These are phyloP conservation scores for Tangara arthus DNA, from an alignment of 2,797 vertebrate genomes.

Conservation along the genomic window DNA sequence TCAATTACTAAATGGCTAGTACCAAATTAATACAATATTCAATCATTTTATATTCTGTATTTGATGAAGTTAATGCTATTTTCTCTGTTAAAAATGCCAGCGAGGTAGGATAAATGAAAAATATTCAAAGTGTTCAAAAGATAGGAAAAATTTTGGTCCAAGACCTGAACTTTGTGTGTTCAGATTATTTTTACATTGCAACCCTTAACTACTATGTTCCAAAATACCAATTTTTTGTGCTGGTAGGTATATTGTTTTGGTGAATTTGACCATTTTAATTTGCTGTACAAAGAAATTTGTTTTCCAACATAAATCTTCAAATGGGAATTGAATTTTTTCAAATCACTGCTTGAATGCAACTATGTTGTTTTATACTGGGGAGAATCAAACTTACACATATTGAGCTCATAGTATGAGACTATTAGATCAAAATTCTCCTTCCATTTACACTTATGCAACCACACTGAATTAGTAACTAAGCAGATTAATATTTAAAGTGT, in stretches of 20 bases:
- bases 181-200: too few relatives aligned
- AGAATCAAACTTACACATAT: background rate
- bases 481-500: constrained; percentile 7
- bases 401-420: background rate
- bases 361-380: background rate
- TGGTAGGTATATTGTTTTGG: background rate
- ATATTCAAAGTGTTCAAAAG: background rate
- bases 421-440: background rate
- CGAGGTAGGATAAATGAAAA: background rate
- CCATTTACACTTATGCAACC: background rate
- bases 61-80: background rate
- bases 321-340: background rate
- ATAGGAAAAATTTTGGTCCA: background rate
- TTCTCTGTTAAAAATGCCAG: background rate
- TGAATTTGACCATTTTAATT: background rate
- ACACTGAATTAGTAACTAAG: constrained; percentile 1
- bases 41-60: background rate
- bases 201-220: background rate
- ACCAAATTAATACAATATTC: background rate
- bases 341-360: background rate
- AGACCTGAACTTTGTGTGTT: background rate
- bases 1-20: background rate
- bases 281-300: background rate
- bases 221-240: background rate
- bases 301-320: background rate